Evolutionary conservation across 2,797 vertebrate genomes (phyloP), one percentile per base, ranked within the genome.

Genomic region (Bradypodion ventrale): DNA sequence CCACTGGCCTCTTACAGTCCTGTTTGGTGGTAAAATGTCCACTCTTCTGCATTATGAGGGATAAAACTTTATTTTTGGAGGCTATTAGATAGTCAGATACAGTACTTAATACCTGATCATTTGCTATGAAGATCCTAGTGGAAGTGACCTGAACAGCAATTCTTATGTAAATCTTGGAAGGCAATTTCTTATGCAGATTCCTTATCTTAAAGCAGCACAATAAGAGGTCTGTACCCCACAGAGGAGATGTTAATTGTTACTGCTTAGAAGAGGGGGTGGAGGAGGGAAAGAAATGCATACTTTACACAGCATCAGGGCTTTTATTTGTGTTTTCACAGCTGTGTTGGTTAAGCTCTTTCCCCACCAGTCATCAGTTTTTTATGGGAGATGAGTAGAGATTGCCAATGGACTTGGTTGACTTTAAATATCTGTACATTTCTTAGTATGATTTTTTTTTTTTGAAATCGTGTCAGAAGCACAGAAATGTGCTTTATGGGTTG

Each of bases 151-250:
- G 89, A 85, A 68, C 1, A 0, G 56, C 82, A 83, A 95, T 95
- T 96, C 89, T 91, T 89, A 95, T 95, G 94, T 82, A 95, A 94
- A 95, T 95, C 87, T 84, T 86, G 87, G 90, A 84, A 92, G 87
- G 81, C 94, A 93, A 95, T 94, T 95, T 90, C 87, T 94, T 93
- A 95, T 95, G 94, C 92, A 95, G 94, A 96, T 94, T 89, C 83
- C 76, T 85, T 84, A 85, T 90, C 88, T 91, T 93, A 89, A 63
- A 89, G 85, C 85, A 70, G 69, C 77, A 56, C 46, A 80, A 23
- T 69, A 59, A 81, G 46, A 82, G 82, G 78, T 87, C 80, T 52
- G 40, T 92, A 84, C 40, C 85, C 83, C 87, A 69, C 80, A 72
- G 83, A 85, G 92, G 88, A 86, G 86, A 85, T n/a, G 27, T 77